phyloP scores from a whole-genome alignment of 2,797 vertebrate genomes.

The Anableps anableps region DNA sequence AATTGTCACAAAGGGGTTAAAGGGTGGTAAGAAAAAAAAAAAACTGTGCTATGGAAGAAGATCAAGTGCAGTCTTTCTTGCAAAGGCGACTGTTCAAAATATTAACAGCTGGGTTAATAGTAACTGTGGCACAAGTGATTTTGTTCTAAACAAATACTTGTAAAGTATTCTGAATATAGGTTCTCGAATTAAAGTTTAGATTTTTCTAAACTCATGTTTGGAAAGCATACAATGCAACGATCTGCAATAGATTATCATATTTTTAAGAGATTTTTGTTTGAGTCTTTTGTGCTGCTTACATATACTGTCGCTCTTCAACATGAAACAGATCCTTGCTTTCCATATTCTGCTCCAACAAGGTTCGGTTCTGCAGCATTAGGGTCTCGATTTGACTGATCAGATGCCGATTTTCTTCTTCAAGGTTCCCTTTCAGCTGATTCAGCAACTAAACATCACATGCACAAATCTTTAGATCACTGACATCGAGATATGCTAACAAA shows the following conservation, averaged over 20 bases:
- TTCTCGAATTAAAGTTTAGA: too few relatives aligned
- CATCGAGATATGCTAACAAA: not conserved
- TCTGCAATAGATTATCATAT: too few relatives aligned
- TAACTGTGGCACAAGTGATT: not conserved
- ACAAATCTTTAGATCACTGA: not conserved
- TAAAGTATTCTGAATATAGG: too few relatives aligned
- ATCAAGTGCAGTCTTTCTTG: not conserved
- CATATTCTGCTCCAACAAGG: constrained; percentile 95
- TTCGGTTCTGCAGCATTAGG: constrained; percentile 96
- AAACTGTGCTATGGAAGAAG: not conserved
- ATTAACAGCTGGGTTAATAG: not conserved
- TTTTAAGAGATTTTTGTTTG: not conserved
- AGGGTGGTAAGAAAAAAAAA: not conserved
- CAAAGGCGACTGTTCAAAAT: not conserved
- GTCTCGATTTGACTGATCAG: constrained; percentile 96
- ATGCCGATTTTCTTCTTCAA: constrained; percentile 98
- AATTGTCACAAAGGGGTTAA: not conserved
- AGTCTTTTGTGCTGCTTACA: constrained; percentile 77
- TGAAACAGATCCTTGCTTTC: constrained; percentile 99
- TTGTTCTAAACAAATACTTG: not conserved
- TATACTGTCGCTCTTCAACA: constrained; percentile 96
- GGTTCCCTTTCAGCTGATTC: constrained; percentile 95
- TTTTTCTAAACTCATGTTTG: too few relatives aligned
- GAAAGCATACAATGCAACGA: too few relatives aligned
- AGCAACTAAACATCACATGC: constrained; percentile 82